phyloP scores from a whole-genome alignment of 1,140 invertebrate genomes.

The Aphelinus atriplicis region DNA sequence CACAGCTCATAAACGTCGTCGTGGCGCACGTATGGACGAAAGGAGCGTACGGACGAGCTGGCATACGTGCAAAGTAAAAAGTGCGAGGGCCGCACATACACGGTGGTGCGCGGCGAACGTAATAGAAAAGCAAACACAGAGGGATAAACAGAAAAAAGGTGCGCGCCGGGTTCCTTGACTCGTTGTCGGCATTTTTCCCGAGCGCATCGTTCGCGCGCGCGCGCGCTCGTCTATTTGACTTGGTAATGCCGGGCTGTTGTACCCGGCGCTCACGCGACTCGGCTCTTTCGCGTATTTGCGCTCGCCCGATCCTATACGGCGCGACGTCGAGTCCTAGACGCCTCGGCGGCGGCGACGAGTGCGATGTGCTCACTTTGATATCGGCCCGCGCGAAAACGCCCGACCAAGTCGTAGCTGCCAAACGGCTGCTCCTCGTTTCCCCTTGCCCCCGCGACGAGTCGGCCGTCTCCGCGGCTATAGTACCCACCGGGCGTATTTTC shows the following conservation, averaged over 20 bases:
- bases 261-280: constrained; percentile 40
- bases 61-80: too few species aligned
- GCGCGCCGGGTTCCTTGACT: constrained; percentile 57
- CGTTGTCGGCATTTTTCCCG: constrained; percentile 56
- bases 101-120: background rate
- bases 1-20: too few species aligned
- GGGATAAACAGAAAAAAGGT: constrained; percentile 41
- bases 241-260: constrained; percentile 63
- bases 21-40: too few species aligned
- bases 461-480: too few species aligned
- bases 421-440: background rate
- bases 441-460: too few species aligned
- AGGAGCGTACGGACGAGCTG: too few species aligned
- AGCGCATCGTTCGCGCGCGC: constrained; percentile 45
- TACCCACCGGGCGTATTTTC: background rate
- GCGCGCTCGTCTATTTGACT: constrained; percentile 58
- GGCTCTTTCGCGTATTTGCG: constrained; percentile 4
- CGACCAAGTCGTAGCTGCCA: too few species aligned
- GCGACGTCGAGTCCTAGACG: constrained; percentile 25
- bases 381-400: background rate
- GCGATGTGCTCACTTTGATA: constrained; percentile 12
- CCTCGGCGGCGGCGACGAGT: constrained; percentile 8
- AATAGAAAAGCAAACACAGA: constrained; percentile 35
- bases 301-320: background rate
- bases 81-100: background rate